phyloP scores from a whole-genome alignment of 2,888 invertebrate species.

The Microdon myrmicae region DNA sequence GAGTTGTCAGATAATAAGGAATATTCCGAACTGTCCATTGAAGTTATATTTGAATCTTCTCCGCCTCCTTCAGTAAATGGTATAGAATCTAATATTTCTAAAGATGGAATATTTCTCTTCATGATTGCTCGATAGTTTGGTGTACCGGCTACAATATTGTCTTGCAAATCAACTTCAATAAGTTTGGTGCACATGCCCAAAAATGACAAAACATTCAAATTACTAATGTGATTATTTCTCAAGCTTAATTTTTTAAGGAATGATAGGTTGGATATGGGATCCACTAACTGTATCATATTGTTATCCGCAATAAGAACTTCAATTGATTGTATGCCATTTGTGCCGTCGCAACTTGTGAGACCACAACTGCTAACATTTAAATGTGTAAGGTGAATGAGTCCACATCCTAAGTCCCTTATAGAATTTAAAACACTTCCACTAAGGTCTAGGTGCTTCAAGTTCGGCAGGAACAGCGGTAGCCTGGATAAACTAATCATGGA shows the following conservation, averaged over 20 bases:
- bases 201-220: constrained; percentile 62
- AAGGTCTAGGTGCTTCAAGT: constrained; percentile 71
- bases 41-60: not conserved
- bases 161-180: constrained; percentile 69
- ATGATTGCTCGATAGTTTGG: constrained; percentile 63
- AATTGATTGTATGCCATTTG: constrained; percentile 73
- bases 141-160: constrained; percentile 66
- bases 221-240: constrained; percentile 63
- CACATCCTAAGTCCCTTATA: constrained; percentile 76
- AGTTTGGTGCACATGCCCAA: constrained; percentile 68
- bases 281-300: constrained; percentile 73
- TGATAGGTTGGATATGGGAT: constrained; percentile 71
- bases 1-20: not conserved
- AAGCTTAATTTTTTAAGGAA: constrained; percentile 67
- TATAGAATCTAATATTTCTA: constrained; percentile 66
- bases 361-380: constrained; percentile 74
- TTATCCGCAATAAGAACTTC: constrained; percentile 73
- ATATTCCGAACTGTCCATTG: not conserved
- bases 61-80: constrained; percentile 45
- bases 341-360: constrained; percentile 74
- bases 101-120: constrained; percentile 62
- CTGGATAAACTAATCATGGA: constrained; percentile 74
- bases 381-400: constrained; percentile 68
- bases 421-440: constrained; percentile 77
- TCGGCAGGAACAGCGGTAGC: constrained; percentile 72